These are phyloP conservation scores for Drosophila borealis DNA, from an alignment of 2,888 invertebrate species.

Conservation along the genomic window DNA sequence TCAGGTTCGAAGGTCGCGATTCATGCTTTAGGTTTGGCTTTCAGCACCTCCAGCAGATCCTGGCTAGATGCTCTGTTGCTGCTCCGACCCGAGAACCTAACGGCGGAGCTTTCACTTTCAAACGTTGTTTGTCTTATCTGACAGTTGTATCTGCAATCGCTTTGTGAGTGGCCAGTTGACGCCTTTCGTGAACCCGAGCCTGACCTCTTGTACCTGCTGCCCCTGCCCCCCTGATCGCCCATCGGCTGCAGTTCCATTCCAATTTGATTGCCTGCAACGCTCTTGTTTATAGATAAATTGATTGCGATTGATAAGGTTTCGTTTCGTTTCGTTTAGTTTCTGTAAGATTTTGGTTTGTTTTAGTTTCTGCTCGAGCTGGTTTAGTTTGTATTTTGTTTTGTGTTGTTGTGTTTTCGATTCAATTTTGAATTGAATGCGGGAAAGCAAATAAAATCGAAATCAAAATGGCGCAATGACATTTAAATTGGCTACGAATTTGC, in stretches of 20 bases:
- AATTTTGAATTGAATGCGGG: slow-evolving; percentile 54
- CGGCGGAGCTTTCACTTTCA: slow-evolving; percentile 42
- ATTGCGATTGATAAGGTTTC: slow-evolving; percentile 63
- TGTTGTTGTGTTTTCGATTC: slow-evolving; percentile 33
- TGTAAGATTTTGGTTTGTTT: neutral
- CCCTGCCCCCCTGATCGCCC: slow-evolving; percentile 4
- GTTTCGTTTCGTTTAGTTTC: slow-evolving; percentile 7
- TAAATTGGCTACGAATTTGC: slow-evolving; percentile 73
- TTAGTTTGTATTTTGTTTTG: neutral
- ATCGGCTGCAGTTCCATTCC: slow-evolving; percentile 10
- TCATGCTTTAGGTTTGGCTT: neutral
- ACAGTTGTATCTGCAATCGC: slow-evolving; percentile 56
- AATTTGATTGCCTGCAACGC: slow-evolving; percentile 34
- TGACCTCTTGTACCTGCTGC: slow-evolving; percentile 44
- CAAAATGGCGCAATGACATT: slow-evolving; percentile 79
- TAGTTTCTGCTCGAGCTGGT: slow-evolving; percentile 1
- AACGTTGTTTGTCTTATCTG: slow-evolving; percentile 48
- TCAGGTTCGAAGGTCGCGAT: slow-evolving; percentile 9
- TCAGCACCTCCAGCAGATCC: neutral
- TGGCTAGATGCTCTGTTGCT: slow-evolving; percentile 4
- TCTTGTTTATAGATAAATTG: slow-evolving; percentile 55
- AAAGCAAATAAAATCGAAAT: slow-evolving; percentile 59
- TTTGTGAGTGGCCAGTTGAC: slow-evolving; percentile 73
- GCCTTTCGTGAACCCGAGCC: slow-evolving; percentile 54
- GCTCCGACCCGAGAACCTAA: slow-evolving; percentile 31